phyloP scores from a whole-genome alignment of 2,797 vertebrate genomes.

The Rhabdophis nuchalis region DNA sequence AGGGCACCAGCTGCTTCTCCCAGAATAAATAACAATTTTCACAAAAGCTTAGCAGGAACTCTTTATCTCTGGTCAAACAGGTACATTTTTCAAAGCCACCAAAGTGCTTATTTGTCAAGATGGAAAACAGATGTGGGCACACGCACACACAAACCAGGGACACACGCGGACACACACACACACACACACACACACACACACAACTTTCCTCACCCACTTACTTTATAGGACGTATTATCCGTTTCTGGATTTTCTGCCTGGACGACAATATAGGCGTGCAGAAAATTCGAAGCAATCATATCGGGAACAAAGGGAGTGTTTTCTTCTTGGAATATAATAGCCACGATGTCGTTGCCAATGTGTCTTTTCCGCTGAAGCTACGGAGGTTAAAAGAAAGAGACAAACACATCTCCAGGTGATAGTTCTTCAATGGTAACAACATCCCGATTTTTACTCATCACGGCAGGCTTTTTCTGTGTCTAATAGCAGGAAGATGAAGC shows the following conservation, averaged over 20 bases:
- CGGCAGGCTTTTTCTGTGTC: not conserved
- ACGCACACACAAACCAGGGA: not conserved
- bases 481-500: not conserved
- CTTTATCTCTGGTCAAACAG: slow-evolving; percentile 1
- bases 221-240: slow-evolving; percentile 84
- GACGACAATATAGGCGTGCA: slow-evolving; percentile 93
- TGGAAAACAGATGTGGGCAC: not conserved
- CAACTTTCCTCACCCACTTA: slow-evolving; percentile 53
- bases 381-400: not conserved
- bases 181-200: no score
- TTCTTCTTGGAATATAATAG: slow-evolving; percentile 92
- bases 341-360: slow-evolving; percentile 97
- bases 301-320: slow-evolving; percentile 94
- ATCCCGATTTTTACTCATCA: not conserved
- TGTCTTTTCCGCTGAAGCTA: slow-evolving; percentile 97
- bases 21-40: not conserved
- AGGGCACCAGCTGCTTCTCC: not conserved
- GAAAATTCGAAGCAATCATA: slow-evolving; percentile 98
- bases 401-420: not conserved
- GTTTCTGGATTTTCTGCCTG: slow-evolving; percentile 83
- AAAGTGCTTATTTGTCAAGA: not conserved
- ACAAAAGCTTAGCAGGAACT: not conserved
- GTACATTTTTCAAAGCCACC: not conserved
- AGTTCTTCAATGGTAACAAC: not conserved
- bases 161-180: not conserved